Base-by-base conservation (phyloP, 2,797 vertebrate species). In the Euthynnus affinis region DNA sequence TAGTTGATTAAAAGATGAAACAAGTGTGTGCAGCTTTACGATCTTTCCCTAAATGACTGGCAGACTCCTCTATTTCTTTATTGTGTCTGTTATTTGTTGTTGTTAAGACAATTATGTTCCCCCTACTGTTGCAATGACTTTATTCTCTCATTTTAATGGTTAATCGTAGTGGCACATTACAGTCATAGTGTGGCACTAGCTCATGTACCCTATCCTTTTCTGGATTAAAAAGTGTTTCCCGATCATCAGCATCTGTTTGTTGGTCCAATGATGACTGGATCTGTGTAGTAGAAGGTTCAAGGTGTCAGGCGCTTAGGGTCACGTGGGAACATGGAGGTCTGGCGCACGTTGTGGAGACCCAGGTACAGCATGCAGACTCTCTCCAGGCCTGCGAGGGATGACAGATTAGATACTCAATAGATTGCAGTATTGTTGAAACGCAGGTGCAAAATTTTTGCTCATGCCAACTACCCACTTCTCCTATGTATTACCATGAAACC, bases 291-390 rank as follows among this genome's bases (percentile, higher is more conserved):
- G 12, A 34, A 52, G 20, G 29, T 82, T 96, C 93, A 99, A 66
- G 98, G 98, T 0, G 98, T 99, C 74, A 99, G 96, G 76, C 98
- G 96, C 82, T 99, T 99, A 61, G 98, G 98, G 87, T 99, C 98
- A 61, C 98, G 96, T 0, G 98, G 98, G 93, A 99, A 99, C 98
- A 99, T 99, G 84, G 98, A 99, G 53, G 98, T 99, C 92, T 99
- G 98, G 0, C 98, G 98, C 23, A 99, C 92, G 1, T 99, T 99
- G 93, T 98, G 97, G 73, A 99, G 90, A 34, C 98, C 98, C 37
- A 99, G 94, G 89, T 97, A 99, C 83, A 99, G 93, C 98, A 99
- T 99, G 78, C 97, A 99, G 25, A 99, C 98, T 90, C 98, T 96
- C 94, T 99, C 98, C 93, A 99, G 93, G 74, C 98, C 98, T 99